phyloP scores from a whole-genome alignment of 2,888 invertebrate genomes.

The Diaprepes abbreviatus region DNA sequence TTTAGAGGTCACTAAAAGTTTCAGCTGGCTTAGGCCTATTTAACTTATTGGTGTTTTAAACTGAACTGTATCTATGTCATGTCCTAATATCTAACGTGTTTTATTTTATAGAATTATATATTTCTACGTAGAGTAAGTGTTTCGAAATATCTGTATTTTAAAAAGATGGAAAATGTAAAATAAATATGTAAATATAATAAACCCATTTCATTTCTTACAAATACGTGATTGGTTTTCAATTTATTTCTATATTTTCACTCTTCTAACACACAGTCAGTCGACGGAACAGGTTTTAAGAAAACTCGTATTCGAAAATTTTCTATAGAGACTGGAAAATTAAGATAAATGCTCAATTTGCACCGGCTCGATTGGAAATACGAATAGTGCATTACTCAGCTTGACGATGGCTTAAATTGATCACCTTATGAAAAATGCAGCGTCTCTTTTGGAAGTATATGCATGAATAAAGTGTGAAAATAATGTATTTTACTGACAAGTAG shows the following conservation, averaged over 20 bases:
- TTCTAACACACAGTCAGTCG: background rate
- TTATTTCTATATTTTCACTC: slow-evolving; percentile 6
- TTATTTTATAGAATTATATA: no score
- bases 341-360: slow-evolving; percentile 35
- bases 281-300: background rate
- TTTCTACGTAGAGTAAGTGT: no score
- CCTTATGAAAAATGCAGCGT: slow-evolving; percentile 32
- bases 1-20: no score
- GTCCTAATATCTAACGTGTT: no score
- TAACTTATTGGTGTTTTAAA: no score
- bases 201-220: background rate
- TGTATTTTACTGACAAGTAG: no score
- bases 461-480: no score
- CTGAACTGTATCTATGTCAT: no score
- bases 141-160: no score
- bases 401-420: slow-evolving; percentile 27
- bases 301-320: slow-evolving; percentile 9
- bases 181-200: background rate
- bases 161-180: background rate
- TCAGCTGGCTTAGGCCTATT: no score
- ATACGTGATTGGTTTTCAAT: background rate
- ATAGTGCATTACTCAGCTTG: slow-evolving; percentile 28
- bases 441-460: background rate
- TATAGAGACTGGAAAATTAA: slow-evolving; percentile 26
- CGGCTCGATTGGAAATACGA: slow-evolving; percentile 31